Evolutionary conservation across 2,113 vertebrate genomes (phyloP), one percentile per base, ranked within the genome.

Genomic region (Tychaedon coryphoeus): DNA sequence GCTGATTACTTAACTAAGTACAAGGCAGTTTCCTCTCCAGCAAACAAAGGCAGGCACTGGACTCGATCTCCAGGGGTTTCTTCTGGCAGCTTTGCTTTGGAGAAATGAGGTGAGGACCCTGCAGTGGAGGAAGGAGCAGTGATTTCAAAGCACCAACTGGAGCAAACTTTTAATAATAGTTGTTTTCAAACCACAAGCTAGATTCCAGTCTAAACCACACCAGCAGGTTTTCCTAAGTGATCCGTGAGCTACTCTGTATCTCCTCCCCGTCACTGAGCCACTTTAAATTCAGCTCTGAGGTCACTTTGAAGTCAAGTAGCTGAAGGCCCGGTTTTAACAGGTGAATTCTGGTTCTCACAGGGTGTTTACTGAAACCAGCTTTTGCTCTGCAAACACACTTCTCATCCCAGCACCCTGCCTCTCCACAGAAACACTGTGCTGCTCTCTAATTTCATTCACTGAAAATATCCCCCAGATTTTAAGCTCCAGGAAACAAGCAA

Each of bases 291-390:
- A 77, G 86, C 86, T 94, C 60, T 54, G 79, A 95, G 90, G 95
- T 95, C 93, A 96, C 72, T 95, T 92, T 86, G 93, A 96, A 95
- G 93, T 87, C 92, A 94, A 88, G 90, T 60, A 86, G 86, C 88
- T 74, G 83, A 88, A 90, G 56, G 72, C 79, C 93, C 0, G 6
- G 95, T 96, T 96, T 56, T 38, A 93, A 75, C 95, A 95, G 94
- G 96, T 92, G 86, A 40, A 61, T 94, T 95, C 96, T 91, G 82
- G 95, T 95, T 97, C 83, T 86, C 78, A 48, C 67, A 28, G 88
- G 51, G 9, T 86, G 85, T 96, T 88, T 86, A 78, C 86, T 86
- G 92, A 53, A 96, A 92, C 6, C 31, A 77, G 65, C 69, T 83
- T 74, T 90, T 0, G 0, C 40, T 93, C 56, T 84, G 82, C 92